phyloP scores from a whole-genome alignment of 2,113 vertebrate genomes.

The Cyprinodon variegatus region DNA sequence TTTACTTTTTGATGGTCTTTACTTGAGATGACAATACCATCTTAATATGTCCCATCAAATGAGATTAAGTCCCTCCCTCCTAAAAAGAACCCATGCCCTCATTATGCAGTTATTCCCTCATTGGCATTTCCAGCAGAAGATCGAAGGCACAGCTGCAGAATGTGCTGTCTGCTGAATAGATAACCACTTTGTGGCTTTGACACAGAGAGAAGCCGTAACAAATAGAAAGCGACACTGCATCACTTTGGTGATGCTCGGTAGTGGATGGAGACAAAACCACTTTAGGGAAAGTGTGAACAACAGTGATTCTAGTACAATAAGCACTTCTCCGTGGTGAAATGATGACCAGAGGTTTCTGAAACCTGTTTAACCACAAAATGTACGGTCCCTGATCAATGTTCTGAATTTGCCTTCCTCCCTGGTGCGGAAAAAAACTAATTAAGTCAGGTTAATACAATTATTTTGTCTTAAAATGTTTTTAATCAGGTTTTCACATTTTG shows the following conservation, averaged over 20 bases:
- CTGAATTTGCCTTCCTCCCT: not conserved
- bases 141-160: slow-evolving; percentile 59
- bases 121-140: slow-evolving; percentile 22
- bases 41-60: slow-evolving; percentile 13
- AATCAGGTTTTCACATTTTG: not conserved
- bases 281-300: slow-evolving; percentile 10
- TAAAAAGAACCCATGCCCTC: not conserved
- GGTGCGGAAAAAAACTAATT: too few species aligned
- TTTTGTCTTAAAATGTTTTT: too few species aligned
- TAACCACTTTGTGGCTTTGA: slow-evolving; percentile 34
- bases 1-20: not conserved
- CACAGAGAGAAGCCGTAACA: slow-evolving; percentile 29
- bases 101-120: not conserved
- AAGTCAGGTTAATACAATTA: too few species aligned
- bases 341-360: slow-evolving; percentile 5
- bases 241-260: slow-evolving; percentile 24
- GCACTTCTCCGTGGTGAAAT: slow-evolving; percentile 1
- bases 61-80: slow-evolving; percentile 10
- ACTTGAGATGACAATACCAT: slow-evolving; percentile 5
- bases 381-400: slow-evolving; percentile 48
- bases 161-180: slow-evolving; percentile 34
- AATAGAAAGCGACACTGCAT: slow-evolving; percentile 55
- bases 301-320: slow-evolving; percentile 20
- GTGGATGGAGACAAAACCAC: not conserved
- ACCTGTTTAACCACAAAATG: slow-evolving; percentile 22